Base-by-base conservation (phyloP, 2,888 invertebrate genomes). In the Frankliniella intonsa region DNA sequence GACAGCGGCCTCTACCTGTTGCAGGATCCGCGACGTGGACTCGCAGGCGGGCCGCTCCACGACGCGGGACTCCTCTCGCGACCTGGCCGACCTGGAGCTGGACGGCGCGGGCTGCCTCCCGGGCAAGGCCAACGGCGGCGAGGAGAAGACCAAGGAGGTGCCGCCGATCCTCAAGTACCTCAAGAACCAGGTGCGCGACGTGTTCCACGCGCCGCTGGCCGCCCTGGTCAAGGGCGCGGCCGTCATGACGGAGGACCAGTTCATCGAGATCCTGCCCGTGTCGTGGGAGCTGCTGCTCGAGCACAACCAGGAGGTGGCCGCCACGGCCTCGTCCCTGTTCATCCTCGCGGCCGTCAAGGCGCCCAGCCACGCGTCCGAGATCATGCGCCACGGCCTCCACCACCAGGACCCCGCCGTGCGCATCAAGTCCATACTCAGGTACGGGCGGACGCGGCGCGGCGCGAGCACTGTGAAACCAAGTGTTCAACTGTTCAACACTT, bases 271-370 rank as follows among this genome's bases (percentile, higher is more conserved):
- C 65, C 91, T 98, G 83, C 95, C 96, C 0, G 94, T 97, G 0
- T 96, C 97, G 0, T 99, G 99, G 99, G 96, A 98, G 86, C 90
- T 99, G 25, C 90, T 99, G 9, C 88, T 99, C 79, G 98, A 99
- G 87, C 92, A 93, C n/a, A 98, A 98, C 87, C 91, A 95, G 85
- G 95, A 96, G 87, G 93, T 96, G 12, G 92, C 94, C 65, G 94
- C 95, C 0, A 92, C 94, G 81, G 94, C 95, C 51, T 96, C 97
- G 0, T 94, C 97, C 0, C 89, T 98, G 25, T 97, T 99, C 87
- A 96, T 99, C 84, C 91, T 99, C 84, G 94, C 95, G 0, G 96
- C 99, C 0, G 98, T 99, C 0, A 94, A 96, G 86, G 94, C 96
- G 0, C 96, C 99, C 0, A 93, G 94, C 82, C 95, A 94, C 84